phyloP scores from a whole-genome alignment of 2,113 vertebrate species.

The Sphyrna mokarran region DNA sequence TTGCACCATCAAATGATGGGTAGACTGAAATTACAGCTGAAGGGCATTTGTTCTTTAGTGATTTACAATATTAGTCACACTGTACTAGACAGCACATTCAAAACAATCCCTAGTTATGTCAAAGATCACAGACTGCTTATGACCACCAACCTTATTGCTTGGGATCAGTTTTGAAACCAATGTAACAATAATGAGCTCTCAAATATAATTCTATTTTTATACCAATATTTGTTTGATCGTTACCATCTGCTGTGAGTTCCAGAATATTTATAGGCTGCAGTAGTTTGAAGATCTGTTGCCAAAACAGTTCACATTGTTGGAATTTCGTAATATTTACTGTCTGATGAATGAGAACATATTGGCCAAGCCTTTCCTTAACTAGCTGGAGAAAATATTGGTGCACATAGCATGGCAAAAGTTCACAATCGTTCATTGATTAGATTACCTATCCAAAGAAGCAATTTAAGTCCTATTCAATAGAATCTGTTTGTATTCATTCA shows the following conservation, averaged over 20 bases:
- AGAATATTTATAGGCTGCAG: neutral
- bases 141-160: neutral
- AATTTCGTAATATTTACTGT: neutral
- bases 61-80: constrained; percentile 16
- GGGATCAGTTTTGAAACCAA: constrained; percentile 3
- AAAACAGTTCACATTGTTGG: constrained; percentile 13
- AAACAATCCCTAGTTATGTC: constrained; percentile 30
- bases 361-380: neutral
- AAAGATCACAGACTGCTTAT: constrained; percentile 23
- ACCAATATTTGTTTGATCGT: constrained; percentile 23
- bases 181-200: neutral
- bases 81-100: neutral
- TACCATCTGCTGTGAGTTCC: constrained; percentile 11
- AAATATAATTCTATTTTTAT: constrained; percentile 29
- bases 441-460: neutral
- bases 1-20: neutral
- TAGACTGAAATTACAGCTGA: neutral
- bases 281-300: constrained; percentile 24
- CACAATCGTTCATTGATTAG: neutral
- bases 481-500: neutral
- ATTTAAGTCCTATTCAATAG: neutral
- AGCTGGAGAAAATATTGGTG: too few relatives aligned
- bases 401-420: neutral
- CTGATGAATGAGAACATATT: neutral
- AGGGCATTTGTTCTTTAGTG: neutral